Conservation (phyloP, 2,797 vertebrate genomes). For the Tokudaia muenninki region DNA sequence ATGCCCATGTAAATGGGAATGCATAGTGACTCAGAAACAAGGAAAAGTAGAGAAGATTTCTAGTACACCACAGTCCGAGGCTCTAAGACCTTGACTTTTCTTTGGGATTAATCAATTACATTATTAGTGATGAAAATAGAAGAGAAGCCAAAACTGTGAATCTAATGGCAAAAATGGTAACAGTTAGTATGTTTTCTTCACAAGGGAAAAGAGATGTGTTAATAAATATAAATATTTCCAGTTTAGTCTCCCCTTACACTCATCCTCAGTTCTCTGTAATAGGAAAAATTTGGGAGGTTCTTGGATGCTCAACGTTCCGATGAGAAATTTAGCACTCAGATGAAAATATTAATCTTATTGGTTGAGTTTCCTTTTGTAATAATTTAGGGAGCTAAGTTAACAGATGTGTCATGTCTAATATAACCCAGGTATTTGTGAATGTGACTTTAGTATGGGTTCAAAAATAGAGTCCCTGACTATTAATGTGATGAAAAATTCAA, state of each 20-base stretch:
- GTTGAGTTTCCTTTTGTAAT: slow-evolving; percentile 82
- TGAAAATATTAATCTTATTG: slow-evolving; percentile 74
- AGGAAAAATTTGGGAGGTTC: slow-evolving; percentile 64
- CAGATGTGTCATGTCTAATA: slow-evolving; percentile 51
- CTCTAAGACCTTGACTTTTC: slow-evolving; percentile 65
- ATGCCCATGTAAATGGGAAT: slow-evolving; percentile 22
- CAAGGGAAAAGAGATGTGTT: slow-evolving; percentile 29
- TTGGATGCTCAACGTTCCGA: slow-evolving; percentile 68
- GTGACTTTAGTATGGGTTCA: slow-evolving; percentile 30
- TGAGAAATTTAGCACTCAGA: slow-evolving; percentile 64
- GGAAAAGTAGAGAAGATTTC: slow-evolving; percentile 32
- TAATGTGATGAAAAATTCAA: slow-evolving; percentile 38
- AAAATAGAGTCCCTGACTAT: slow-evolving; percentile 38
- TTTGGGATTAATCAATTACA: slow-evolving; percentile 67
- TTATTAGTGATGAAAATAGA: slow-evolving; percentile 75
- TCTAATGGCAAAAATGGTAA: slow-evolving; percentile 48
- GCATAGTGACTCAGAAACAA: slow-evolving; percentile 57
- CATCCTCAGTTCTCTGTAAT: slow-evolving; percentile 15
- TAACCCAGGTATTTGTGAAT: slow-evolving; percentile 20
- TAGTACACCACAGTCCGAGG: slow-evolving; percentile 42
- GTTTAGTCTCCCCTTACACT: not conserved
- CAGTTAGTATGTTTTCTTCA: not conserved
- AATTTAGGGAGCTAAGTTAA: slow-evolving; percentile 78
- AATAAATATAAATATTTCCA: slow-evolving; percentile 58
- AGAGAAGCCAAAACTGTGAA: slow-evolving; percentile 28